Percentiles rank a stretch among this genome's conserved stretches.
These are phyloP conservation scores for Alexandromys fortis DNA, from an alignment of 2,113 vertebrate genomes.

Conservation along the genomic window DNA sequence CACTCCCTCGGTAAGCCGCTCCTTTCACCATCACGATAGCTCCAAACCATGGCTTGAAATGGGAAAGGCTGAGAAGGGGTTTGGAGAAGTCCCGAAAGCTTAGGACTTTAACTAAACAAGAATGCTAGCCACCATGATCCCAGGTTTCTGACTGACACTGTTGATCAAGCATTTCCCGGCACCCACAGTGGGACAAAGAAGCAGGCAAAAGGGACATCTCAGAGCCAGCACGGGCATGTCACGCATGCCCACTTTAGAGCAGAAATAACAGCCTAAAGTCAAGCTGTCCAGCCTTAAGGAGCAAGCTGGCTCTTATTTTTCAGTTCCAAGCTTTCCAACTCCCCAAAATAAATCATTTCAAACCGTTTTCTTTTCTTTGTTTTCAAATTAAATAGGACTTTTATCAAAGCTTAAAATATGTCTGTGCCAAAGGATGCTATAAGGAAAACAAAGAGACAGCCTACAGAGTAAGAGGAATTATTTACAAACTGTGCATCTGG, in stretches of 20 bases:
- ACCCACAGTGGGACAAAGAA: neutral
- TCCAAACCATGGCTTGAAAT: slow-evolving; percentile 35
- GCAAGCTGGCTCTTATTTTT: slow-evolving; percentile 45
- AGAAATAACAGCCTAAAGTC: slow-evolving; percentile 28
- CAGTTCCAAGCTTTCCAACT: slow-evolving; percentile 9
- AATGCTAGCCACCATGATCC: slow-evolving; percentile 37
- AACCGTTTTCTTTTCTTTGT: slow-evolving; percentile 8
- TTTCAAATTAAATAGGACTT: slow-evolving; percentile 32
- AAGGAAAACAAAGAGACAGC: slow-evolving; percentile 21
- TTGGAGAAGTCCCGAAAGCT: slow-evolving; percentile 52
- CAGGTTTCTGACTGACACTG: slow-evolving; percentile 43
- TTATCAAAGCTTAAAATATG: slow-evolving; percentile 19
- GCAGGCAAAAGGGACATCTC: neutral
- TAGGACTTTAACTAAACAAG: slow-evolving; percentile 56
- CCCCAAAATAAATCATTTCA: slow-evolving; percentile 31
- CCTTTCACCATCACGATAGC: slow-evolving; percentile 35
- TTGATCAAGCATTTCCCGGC: slow-evolving; percentile 14
- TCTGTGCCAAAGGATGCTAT: neutral
- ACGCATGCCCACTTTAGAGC: neutral
- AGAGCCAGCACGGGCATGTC: neutral
- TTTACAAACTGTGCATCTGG: neutral
- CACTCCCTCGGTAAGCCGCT: slow-evolving; percentile 94
- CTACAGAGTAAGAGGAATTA: neutral
- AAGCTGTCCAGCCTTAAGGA: neutral
- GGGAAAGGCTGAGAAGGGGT: slow-evolving; percentile 14